Conservation (phyloP, 2,888 invertebrate species). For the Cheilosia soror region DNA sequence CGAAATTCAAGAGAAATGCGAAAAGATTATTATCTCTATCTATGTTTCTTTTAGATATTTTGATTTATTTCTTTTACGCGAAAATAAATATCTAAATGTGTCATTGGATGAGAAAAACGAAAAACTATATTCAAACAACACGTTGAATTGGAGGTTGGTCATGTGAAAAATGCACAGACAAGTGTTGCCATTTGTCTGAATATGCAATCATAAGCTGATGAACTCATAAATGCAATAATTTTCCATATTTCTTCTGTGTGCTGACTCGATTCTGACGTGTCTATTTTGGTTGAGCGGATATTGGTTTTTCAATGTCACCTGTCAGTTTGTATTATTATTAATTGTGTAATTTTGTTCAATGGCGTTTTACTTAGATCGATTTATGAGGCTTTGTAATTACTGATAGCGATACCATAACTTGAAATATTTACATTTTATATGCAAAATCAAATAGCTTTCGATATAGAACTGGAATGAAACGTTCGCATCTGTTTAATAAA, state of each 20-base stretch:
- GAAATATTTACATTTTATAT: neutral
- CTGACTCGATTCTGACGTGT: neutral
- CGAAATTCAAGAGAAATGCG: neutral
- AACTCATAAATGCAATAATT: conserved; percentile 15
- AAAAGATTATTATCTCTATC: neutral
- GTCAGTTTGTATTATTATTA: conserved; percentile 4
- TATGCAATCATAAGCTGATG: neutral
- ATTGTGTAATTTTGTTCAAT: neutral
- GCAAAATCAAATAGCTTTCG: too few relatives aligned
- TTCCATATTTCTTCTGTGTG: neutral
- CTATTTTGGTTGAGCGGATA: conserved; percentile 12
- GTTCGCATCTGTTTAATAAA: too few relatives aligned
- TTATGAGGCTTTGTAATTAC: neutral
- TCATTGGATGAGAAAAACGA: conserved; percentile 6
- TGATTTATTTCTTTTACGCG: conserved; percentile 16
- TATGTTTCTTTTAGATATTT: neutral
- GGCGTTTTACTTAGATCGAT: neutral
- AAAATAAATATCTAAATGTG: conserved; percentile 16
- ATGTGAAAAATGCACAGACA: conserved; percentile 5
- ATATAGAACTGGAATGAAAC: too few relatives aligned
- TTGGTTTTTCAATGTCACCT: conserved; percentile 16
- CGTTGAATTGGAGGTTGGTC: conserved; percentile 12
- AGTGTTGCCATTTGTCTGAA: conserved; percentile 28
- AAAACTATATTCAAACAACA: neutral
- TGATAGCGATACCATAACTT: neutral